Evolutionary conservation across 1,140 invertebrate species (phyloP).

Genomic region (Brachionus asplanchnoidis): DNA sequence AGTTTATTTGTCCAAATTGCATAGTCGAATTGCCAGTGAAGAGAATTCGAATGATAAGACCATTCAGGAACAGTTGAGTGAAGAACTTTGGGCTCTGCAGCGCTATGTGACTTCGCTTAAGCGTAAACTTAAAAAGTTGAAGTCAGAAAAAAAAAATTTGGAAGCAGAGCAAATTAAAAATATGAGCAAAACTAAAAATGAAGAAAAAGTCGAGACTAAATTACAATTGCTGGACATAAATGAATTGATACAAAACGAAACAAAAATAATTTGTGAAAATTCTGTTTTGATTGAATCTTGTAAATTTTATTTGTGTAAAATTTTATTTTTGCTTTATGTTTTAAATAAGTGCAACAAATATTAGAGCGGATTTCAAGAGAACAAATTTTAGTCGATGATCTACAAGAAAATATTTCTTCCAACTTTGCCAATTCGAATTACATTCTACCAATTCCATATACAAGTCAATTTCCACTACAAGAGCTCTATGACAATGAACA

Average conservation of each 20-base stretch:
- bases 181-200: not conserved
- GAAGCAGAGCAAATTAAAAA: conserved; percentile 29
- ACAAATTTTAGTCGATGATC: not conserved
- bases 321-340: not conserved
- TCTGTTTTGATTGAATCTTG: conserved; percentile 28
- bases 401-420: not conserved
- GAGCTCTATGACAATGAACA: conserved; percentile 23
- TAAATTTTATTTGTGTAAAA: not conserved
- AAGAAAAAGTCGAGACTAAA: not conserved
- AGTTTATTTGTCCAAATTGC: conserved; percentile 29
- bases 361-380: conserved; percentile 13
- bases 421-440: not conserved
- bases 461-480: conserved; percentile 10
- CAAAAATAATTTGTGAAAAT: conserved; percentile 23
- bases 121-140: conserved; percentile 36
- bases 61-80: conserved; percentile 16
- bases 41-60: conserved; percentile 28
- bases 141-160: conserved; percentile 24
- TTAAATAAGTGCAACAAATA: conserved; percentile 12
- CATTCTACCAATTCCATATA: not conserved
- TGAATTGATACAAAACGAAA: conserved; percentile 3
- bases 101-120: conserved; percentile 34
- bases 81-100: conserved; percentile 35
- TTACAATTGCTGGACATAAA: not conserved
- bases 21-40: conserved; percentile 28